phyloP scores from a whole-genome alignment of 2,888 invertebrate genomes.

The Caenorhabditis plicata region DNA sequence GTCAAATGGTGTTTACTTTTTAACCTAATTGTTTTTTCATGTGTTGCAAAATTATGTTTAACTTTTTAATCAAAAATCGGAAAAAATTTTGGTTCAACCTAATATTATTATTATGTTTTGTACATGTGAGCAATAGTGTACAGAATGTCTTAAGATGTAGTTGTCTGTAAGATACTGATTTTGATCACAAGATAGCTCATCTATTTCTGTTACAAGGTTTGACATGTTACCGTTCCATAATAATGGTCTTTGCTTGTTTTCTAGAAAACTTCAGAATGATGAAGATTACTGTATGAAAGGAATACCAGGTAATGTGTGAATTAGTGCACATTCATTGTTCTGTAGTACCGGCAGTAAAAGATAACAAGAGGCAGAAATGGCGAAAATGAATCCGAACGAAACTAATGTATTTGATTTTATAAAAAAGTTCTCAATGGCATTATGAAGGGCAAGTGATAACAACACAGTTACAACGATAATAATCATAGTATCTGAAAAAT shows the following conservation, averaged over 20 bases:
- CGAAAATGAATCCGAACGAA: background rate
- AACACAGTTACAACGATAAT: slow-evolving; percentile 2
- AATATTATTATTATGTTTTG: background rate
- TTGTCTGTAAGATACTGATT: background rate
- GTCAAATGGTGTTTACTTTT: no score
- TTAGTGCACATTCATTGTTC: no score
- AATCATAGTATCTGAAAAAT: slow-evolving; percentile 7
- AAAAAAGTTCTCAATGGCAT: slow-evolving; percentile 8
- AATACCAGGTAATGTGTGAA: background rate
- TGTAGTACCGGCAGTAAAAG: no score
- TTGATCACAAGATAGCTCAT: background rate
- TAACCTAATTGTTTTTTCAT: no score
- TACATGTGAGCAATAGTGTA: background rate
- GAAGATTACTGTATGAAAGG: background rate
- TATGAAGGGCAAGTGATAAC: slow-evolving; percentile 10
- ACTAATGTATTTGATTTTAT: background rate
- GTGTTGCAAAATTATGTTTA: no score
- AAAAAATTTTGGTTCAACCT: no score
- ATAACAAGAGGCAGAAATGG: background rate
- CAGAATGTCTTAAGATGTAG: background rate
- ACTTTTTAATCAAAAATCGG: no score
- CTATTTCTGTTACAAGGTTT: background rate
- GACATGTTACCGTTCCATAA: background rate
- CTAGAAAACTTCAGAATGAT: background rate
- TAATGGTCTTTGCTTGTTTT: background rate